phyloP scores from a whole-genome alignment of 2,797 vertebrate genomes.

The Myotis daubentonii region DNA sequence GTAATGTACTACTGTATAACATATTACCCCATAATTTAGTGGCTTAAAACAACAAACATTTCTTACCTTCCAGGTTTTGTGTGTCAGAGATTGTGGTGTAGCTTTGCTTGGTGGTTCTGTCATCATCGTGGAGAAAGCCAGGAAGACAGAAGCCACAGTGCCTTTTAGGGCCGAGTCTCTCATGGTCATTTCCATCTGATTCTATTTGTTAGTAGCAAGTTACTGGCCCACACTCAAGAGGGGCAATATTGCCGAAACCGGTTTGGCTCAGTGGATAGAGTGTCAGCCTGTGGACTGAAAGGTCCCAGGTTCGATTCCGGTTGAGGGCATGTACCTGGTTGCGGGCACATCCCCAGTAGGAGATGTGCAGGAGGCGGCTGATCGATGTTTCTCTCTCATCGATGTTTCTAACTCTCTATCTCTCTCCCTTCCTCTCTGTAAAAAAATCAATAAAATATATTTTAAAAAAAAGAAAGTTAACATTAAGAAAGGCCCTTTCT shows the following conservation, averaged over 20 bases:
- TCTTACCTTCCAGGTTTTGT: not conserved
- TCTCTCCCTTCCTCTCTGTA: no score
- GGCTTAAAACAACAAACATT: conserved; percentile 2
- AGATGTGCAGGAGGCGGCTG: no score
- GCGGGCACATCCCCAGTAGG: no score
- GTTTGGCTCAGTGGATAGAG: no score
- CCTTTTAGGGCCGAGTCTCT: not conserved
- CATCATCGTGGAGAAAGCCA: not conserved
- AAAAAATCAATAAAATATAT: no score
- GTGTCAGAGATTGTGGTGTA: conserved; percentile 23
- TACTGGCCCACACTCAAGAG: not conserved
- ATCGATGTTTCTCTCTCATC: no score
- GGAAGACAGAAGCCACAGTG: not conserved
- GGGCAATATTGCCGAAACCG: not conserved
- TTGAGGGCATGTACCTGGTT: no score
- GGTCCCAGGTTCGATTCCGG: no score
- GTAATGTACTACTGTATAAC: not conserved
- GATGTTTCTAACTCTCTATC: no score
- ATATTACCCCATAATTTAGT: conserved; percentile 2
- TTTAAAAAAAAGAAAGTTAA: no score
- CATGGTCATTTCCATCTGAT: not conserved
- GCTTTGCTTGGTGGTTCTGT: not conserved
- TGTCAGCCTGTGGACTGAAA: no score
- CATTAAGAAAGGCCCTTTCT: no score
- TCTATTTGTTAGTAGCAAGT: not conserved